phyloP scores from a whole-genome alignment of 1,140 invertebrate species.

The Neelides sp. region DNA sequence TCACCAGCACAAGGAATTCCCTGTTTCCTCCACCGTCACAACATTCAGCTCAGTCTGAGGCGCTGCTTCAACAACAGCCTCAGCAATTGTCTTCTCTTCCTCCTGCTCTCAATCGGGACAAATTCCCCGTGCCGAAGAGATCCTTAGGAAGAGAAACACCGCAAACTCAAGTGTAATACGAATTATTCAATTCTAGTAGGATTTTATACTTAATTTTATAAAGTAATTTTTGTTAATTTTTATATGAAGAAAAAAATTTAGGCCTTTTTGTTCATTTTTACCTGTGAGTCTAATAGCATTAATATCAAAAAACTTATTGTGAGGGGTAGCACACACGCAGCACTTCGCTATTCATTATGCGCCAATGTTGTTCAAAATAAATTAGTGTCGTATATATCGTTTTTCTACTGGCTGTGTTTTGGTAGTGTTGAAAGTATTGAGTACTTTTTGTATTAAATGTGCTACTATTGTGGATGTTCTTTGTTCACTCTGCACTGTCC shows the following conservation, averaged over 20 bases:
- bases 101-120: constrained; percentile 15
- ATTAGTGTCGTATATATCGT: not conserved
- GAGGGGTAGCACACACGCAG: no score
- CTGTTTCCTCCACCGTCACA: constrained; percentile 14
- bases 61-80: constrained; percentile 8
- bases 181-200: not conserved
- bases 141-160: constrained; percentile 17
- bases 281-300: not conserved
- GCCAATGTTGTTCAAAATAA: not conserved
- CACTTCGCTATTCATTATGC: constrained; percentile 2
- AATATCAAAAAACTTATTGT: no score
- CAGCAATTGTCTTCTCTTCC: no score
- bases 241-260: not conserved
- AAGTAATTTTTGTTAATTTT: not conserved
- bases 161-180: constrained; percentile 26
- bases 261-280: not conserved
- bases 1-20: constrained; percentile 5
- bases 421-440: not conserved
- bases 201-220: no score
- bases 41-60: constrained; percentile 13
- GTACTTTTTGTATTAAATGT: not conserved
- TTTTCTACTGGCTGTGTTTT: not conserved
- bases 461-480: not conserved
- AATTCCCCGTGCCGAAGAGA: constrained; percentile 24
- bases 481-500: no score